Evolutionary conservation across 2,888 invertebrate genomes (phyloP).

Genomic region (Drosophila maculinotata): DNA sequence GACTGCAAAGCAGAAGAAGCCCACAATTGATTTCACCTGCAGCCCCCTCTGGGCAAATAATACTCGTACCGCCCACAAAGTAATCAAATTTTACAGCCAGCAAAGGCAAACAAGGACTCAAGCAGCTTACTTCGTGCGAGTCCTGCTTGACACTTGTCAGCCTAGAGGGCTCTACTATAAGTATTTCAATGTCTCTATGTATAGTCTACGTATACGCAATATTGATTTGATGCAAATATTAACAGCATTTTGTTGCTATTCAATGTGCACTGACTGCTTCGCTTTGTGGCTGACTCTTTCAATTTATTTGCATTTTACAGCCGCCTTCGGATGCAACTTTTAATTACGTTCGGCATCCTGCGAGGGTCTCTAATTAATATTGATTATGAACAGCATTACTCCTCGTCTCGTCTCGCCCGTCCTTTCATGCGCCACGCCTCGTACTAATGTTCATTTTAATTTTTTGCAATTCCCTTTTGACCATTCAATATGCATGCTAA

Average conservation of each 20-base stretch:
- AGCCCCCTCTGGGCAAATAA: constrained; percentile 50
- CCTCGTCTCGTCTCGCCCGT: no score
- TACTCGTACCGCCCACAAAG: constrained; percentile 55
- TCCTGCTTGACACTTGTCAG: constrained; percentile 64
- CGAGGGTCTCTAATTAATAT: constrained; percentile 61
- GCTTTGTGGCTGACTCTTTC: constrained; percentile 37
- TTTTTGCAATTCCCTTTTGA: constrained; percentile 21
- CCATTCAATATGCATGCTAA: constrained; percentile 46
- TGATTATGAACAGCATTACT: constrained; percentile 53
- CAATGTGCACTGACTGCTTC: constrained; percentile 14
- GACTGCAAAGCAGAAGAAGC: constrained; percentile 23
- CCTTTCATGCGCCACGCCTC: no score
- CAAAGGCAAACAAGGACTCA: constrained; percentile 30
- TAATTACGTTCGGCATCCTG: constrained; percentile 45
- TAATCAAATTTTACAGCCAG: constrained; percentile 68
- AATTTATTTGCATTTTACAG: constrained; percentile 43
- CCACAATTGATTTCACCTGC: constrained; percentile 39
- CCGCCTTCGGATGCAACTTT: constrained; percentile 38
- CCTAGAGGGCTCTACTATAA: constrained; percentile 31
- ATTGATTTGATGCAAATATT: constrained; percentile 66
- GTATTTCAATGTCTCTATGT: constrained; percentile 20
- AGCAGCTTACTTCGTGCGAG: neutral
- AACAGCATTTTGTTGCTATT: constrained; percentile 56
- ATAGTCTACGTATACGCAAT: constrained; percentile 48
- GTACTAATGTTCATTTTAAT: constrained; percentile 22